A percentile compares a stretch with the other conserved stretches of the same genome.
These are phyloP conservation scores for Metopolophium dirhodum DNA, from an alignment of 1,140 invertebrate species.

Conservation along the genomic window DNA sequence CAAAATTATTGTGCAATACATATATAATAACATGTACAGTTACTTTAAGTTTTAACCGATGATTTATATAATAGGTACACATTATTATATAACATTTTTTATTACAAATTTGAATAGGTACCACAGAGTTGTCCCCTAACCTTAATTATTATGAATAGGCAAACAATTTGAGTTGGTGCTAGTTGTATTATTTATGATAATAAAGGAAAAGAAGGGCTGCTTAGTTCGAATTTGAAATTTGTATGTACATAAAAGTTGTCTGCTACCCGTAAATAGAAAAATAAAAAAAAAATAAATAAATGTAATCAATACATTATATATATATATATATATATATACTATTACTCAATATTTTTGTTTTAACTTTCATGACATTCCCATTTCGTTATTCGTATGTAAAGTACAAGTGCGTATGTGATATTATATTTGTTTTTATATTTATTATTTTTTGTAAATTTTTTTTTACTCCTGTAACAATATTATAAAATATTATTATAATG, in stretches of 20 bases:
- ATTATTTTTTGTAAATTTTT: slow-evolving; percentile 28
- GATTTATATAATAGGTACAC: neutral
- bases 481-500: neutral
- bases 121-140: neutral
- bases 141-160: neutral
- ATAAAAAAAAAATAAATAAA: neutral
- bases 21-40: slow-evolving; percentile 37
- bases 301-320: neutral
- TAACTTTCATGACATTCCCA: slow-evolving; percentile 46
- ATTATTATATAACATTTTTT: slow-evolving; percentile 28
- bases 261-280: neutral
- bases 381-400: slow-evolving; percentile 37
- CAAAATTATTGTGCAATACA: slow-evolving; percentile 54
- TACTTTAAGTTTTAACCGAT: neutral
- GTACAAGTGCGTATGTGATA: slow-evolving; percentile 56
- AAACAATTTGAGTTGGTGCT: slow-evolving; percentile 28
- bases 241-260: slow-evolving; percentile 14
- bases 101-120: neutral
- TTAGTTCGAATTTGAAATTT: neutral
- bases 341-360: slow-evolving; percentile 27
- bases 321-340: neutral
- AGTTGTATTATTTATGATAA: slow-evolving; percentile 5
- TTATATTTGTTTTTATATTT: slow-evolving; percentile 49
- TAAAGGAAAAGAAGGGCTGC: neutral
- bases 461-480: slow-evolving; percentile 36